phyloP scores from a whole-genome alignment of 64 coral and sea anemone genomes.

The Montipora capricornis region DNA sequence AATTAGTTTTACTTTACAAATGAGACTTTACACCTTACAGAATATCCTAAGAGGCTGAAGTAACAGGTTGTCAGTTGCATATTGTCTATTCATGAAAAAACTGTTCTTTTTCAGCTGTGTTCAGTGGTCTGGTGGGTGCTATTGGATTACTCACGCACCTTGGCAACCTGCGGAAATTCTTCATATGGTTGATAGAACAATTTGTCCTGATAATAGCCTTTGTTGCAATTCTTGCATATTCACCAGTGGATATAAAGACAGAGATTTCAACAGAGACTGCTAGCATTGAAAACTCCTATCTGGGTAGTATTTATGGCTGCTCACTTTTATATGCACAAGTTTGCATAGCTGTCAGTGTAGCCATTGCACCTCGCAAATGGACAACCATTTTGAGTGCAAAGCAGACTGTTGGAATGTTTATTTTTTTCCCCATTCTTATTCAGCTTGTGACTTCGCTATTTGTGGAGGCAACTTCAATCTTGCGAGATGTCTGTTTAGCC shows the following conservation, averaged over 20 bases:
- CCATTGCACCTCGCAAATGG: constrained; percentile 72
- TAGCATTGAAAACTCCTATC: background rate
- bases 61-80: too few species aligned
- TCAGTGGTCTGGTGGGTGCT: constrained; percentile 39
- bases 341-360: constrained; percentile 68
- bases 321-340: constrained; percentile 86
- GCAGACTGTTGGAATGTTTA: constrained; percentile 71
- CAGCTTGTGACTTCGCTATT: constrained; percentile 72
- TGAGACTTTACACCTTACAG: too few species aligned
- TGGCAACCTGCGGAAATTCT: constrained; percentile 46
- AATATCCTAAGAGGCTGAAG: too few species aligned
- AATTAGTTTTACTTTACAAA: too few species aligned
- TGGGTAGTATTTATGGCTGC: constrained; percentile 52
- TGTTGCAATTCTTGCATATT: background rate
- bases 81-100: too few species aligned
- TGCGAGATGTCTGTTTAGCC: constrained; percentile 74
- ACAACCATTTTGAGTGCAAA: constrained; percentile 46
- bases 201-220: constrained; percentile 41
- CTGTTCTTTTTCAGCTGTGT: background rate
- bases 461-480: constrained; percentile 46
- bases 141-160: constrained; percentile 55
- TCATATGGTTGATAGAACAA: constrained; percentile 52
- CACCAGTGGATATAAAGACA: background rate
- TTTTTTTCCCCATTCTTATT: constrained; percentile 74
- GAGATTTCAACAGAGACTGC: background rate